Percentiles rank a stretch among this genome's conserved stretches.
phyloP scores from a whole-genome alignment of 2,797 vertebrate genomes.

The Anolis apletophallus region DNA sequence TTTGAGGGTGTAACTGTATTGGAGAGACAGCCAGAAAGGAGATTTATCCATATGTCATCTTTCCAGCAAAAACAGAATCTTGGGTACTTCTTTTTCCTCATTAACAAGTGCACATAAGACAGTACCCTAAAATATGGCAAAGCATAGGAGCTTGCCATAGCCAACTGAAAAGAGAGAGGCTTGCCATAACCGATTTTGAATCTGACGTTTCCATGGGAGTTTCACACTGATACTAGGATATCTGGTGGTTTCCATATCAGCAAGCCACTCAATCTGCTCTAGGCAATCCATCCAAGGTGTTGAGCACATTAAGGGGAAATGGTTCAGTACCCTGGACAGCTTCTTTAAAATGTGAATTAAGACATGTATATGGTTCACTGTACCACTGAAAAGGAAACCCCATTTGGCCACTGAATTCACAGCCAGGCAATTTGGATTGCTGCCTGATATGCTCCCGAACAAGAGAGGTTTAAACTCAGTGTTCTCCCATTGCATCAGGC shows the following conservation, averaged over 20 bases:
- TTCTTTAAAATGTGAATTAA: too few relatives aligned
- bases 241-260: background rate
- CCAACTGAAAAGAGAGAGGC: background rate
- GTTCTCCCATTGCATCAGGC: background rate
- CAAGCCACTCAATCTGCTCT: too few relatives aligned
- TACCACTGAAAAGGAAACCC: too few relatives aligned
- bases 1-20: background rate
- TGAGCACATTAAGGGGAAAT: too few relatives aligned
- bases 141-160: background rate
- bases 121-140: background rate
- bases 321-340: too few relatives aligned
- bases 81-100: constrained; percentile 37
- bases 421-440: background rate
- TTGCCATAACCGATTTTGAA: background rate
- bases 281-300: too few relatives aligned
- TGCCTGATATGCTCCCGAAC: background rate
- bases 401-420: background rate
- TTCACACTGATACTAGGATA: background rate
- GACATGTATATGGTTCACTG: too few relatives aligned
- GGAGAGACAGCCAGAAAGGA: background rate
- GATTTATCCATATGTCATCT: background rate
- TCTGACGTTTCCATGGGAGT: background rate
- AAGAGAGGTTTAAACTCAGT: background rate
- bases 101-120: constrained; percentile 49
- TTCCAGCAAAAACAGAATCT: constrained; percentile 21